Percentiles rank a stretch among this genome's conserved stretches.
Evolutionary conservation across 2,888 invertebrate species (phyloP).

Genomic region (Spatulosminthurus flaviceps): DNA sequence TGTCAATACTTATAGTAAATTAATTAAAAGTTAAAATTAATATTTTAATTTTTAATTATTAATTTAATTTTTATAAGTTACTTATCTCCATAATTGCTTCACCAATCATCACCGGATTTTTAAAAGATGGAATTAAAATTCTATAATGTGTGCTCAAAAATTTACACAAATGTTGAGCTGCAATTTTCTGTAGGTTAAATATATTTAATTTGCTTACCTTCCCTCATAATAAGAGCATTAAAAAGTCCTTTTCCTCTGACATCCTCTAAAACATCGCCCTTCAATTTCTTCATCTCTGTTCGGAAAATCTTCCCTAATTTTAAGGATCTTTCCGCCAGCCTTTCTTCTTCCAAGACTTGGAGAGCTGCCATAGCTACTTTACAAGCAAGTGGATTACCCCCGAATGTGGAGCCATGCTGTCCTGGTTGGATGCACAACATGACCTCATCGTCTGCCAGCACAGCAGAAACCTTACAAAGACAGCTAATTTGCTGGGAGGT

Average conservation of each 20-base stretch:
- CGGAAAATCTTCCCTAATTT: conserved; percentile 79
- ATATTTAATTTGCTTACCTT: conserved; percentile 71
- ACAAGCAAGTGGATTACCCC: conserved; percentile 93
- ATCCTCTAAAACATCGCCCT: conserved; percentile 76
- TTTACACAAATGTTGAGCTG: too few species aligned
- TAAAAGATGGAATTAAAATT: too few species aligned
- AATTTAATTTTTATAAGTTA: too few species aligned
- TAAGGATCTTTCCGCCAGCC: conserved; percentile 84
- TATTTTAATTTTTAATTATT: too few species aligned
- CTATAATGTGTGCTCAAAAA: too few species aligned
- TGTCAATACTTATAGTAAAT: too few species aligned
- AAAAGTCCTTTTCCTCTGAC: conserved; percentile 91
- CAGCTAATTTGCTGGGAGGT: background rate
- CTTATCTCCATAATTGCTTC: too few species aligned
- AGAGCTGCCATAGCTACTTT: conserved; percentile 87
- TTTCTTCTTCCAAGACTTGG: conserved; percentile 86
- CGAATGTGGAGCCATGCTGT: conserved; percentile 95
- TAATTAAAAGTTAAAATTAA: too few species aligned
- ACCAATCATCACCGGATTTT: too few species aligned
- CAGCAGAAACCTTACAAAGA: conserved; percentile 74
- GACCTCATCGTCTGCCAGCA: conserved; percentile 82
- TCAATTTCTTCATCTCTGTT: conserved; percentile 76
- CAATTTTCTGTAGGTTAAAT: background rate
- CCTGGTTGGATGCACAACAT: conserved; percentile 91
- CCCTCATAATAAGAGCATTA: conserved; percentile 85